These are phyloP conservation scores for Lasioglossum baleicum DNA, from an alignment of 1,140 invertebrate genomes.

Conservation along the genomic window DNA sequence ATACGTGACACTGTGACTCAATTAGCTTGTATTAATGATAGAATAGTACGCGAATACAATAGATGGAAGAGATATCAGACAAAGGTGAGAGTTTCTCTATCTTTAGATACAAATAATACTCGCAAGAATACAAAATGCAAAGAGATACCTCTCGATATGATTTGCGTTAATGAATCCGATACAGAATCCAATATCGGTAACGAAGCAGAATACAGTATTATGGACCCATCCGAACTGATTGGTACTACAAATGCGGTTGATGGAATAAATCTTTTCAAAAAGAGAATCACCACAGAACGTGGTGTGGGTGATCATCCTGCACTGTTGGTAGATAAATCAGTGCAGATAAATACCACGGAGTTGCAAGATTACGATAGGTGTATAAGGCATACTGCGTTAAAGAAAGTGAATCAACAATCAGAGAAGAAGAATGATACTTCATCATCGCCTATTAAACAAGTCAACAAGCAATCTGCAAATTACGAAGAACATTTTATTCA, in stretches of 20 bases:
- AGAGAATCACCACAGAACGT: slow-evolving; percentile 51
- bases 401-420: slow-evolving; percentile 46
- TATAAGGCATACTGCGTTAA: slow-evolving; percentile 68
- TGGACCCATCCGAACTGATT: slow-evolving; percentile 33
- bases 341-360: slow-evolving; percentile 67
- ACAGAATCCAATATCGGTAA: slow-evolving; percentile 15
- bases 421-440: slow-evolving; percentile 1
- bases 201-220: not conserved
- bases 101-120: not conserved
- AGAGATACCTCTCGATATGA: slow-evolving; percentile 72
- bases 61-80: slow-evolving; percentile 49
- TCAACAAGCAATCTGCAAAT: slow-evolving; percentile 65
- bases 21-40: slow-evolving; percentile 68
- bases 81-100: not conserved
- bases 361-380: slow-evolving; percentile 70
- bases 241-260: slow-evolving; percentile 46
- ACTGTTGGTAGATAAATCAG: slow-evolving; percentile 45
- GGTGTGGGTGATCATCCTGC: slow-evolving; percentile 50
- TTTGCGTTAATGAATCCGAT: slow-evolving; percentile 71
- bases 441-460: too few species aligned
- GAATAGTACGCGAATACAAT: slow-evolving; percentile 59
- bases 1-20: slow-evolving; percentile 62
- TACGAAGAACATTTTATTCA: slow-evolving; percentile 73
- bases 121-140: slow-evolving; percentile 22
- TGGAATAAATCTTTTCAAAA: slow-evolving; percentile 60